Evolutionary conservation across 2,888 invertebrate genomes (phyloP), one percentile per base, ranked within the genome.

Genomic region (Aromia moschata): DNA sequence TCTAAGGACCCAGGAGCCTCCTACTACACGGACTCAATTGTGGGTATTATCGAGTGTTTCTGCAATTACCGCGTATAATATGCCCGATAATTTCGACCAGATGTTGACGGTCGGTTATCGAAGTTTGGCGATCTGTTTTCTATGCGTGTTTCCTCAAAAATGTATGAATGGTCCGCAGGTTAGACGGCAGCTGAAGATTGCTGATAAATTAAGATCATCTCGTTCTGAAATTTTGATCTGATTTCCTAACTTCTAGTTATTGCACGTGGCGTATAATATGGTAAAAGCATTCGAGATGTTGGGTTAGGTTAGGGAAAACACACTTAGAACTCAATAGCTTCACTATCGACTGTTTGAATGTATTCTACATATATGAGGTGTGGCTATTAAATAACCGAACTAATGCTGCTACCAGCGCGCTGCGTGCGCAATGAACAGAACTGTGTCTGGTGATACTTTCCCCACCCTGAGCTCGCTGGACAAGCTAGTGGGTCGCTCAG

Each of bases 1-100:
- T 75, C 76, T 60, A 58, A 44, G 36, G 18, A n/a, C n/a, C n/a
- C 15, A 18, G 11, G 46, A 37, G 14, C 37, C 12, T 38, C 38
- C 49, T 49, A 38, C 49, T 49, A 38, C 49, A 15, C 20, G 9
- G 20, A 25, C n/a, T 25, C 9, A 17, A 30, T 17, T 16, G 30
- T 31, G 31, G 41, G 41, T 17, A 25, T 41, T 14, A 52, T 52
- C 41, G 52, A 52, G 41, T 41, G 41, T 41, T 25, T 31, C 41
- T 52, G 40, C 52, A 41, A 31, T 52, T 30, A 52, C 31, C 17
- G 41, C 30, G 11, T 16, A 37, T 38, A 49, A 49, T 49, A 49
- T 15, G 25, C 18, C 38, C 16, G 38, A 49, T 45, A 31, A 31
- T 31, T 16, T 45, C 15, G 9, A 31, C 20, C 49, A 49, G 49